Evolutionary conservation across 2,888 invertebrate genomes (phyloP).

Genomic region (Bellardia pandia): DNA sequence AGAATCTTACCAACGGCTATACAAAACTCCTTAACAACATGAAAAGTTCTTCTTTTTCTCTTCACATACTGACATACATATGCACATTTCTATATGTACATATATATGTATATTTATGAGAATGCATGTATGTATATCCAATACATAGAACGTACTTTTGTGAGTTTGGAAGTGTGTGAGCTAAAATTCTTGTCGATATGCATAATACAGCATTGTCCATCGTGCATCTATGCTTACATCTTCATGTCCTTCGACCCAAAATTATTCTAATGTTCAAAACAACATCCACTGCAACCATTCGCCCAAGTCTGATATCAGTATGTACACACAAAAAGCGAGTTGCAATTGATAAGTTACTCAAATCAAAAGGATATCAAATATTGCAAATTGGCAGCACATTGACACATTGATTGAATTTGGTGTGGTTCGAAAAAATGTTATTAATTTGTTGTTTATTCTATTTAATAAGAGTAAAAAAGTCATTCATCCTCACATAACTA

Average conservation of each 20-base stretch:
- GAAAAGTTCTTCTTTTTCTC: constrained; percentile 30
- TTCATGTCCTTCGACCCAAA: constrained; percentile 3
- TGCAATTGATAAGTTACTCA: not conserved
- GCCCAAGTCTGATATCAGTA: not conserved
- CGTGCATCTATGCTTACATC: constrained; percentile 5
- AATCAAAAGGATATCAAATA: not conserved
- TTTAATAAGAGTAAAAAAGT: no score
- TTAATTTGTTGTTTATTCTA: no score
- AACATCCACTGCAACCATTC: not conserved
- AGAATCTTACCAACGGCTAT: constrained; percentile 43
- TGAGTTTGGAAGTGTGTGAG: not conserved
- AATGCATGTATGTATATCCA: not conserved
- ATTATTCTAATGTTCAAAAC: constrained; percentile 15
- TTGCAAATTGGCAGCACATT: no score
- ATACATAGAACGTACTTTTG: not conserved
- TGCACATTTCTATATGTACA: not conserved
- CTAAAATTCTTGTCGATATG: constrained; percentile 15
- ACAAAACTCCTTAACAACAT: constrained; percentile 48
- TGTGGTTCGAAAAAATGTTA: no score
- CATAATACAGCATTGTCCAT: not conserved
- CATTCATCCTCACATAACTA: no score
- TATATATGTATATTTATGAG: not conserved
- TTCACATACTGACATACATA: not conserved
- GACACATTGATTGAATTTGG: no score
- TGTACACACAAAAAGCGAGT: not conserved